Conservation (phyloP, 2,113 vertebrate genomes). For the Brachyistius frenatus region DNA sequence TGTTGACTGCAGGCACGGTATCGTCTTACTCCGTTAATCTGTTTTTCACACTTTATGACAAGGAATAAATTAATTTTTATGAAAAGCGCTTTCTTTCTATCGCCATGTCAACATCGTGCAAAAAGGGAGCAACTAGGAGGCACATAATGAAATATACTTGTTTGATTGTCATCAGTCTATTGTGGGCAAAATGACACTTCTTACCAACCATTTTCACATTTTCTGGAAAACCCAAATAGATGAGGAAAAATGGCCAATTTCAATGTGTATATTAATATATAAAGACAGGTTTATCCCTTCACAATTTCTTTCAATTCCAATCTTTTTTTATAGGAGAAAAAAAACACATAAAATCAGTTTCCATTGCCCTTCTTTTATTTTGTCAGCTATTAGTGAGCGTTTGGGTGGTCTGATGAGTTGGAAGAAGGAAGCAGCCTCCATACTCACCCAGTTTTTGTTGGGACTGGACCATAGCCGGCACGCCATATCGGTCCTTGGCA, state of each 20-base stretch:
- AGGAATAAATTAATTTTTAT: not conserved
- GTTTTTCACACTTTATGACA: constrained; percentile 5
- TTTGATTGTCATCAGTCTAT: not conserved
- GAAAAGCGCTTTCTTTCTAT: not conserved
- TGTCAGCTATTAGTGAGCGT: too few relatives aligned
- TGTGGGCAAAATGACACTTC: too few relatives aligned
- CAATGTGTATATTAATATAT: too few relatives aligned
- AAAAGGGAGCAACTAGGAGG: not conserved
- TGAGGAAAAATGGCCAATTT: too few relatives aligned
- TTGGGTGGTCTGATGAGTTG: not conserved
- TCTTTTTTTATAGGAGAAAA: too few relatives aligned
- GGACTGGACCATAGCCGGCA: constrained; percentile 92
- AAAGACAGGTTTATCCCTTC: too few relatives aligned
- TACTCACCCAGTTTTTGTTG: constrained; percentile 96
- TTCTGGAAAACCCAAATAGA: not conserved
- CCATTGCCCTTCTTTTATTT: too few relatives aligned
- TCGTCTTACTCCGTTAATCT: not conserved
- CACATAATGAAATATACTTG: not conserved
- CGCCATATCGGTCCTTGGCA: constrained; percentile 95
- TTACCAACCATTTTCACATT: not conserved
- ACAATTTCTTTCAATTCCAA: too few relatives aligned
- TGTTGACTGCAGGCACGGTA: not conserved
- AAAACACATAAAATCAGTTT: too few relatives aligned
- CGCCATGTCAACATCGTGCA: not conserved
- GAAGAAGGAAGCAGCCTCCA: constrained; percentile 1